These are phyloP conservation scores for Coptotermes formosanus DNA, from an alignment of 1,140 invertebrate species.

Conservation along the genomic window DNA sequence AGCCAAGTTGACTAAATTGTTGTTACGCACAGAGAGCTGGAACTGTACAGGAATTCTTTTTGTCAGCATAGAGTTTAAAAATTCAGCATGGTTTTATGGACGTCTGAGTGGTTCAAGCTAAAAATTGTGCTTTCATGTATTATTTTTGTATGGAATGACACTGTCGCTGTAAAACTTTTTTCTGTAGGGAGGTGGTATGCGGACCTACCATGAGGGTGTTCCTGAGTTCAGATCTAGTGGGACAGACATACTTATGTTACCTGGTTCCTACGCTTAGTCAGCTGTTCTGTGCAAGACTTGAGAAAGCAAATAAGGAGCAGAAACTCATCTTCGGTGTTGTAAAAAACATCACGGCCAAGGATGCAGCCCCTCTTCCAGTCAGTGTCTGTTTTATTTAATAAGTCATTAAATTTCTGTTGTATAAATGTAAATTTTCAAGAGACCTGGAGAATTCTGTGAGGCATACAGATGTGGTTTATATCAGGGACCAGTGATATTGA, in stretches of 20 bases:
- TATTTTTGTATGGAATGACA: background rate
- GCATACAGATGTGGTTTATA: too few species aligned
- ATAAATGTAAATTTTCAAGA: too few species aligned
- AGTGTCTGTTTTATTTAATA: too few species aligned
- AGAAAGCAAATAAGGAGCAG: constrained; percentile 62
- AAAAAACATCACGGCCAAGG: constrained; percentile 72
- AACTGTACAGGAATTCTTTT: too few species aligned
- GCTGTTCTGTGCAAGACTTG: constrained; percentile 71
- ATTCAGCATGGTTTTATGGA: too few species aligned
- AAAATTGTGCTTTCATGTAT: background rate
- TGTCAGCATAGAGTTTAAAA: too few species aligned
- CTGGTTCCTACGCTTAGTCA: constrained; percentile 65
- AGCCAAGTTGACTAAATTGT: too few species aligned
- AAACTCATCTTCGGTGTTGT: constrained; percentile 73
- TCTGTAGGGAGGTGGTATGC: constrained; percentile 46
- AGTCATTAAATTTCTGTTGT: too few species aligned
- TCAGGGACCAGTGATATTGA: too few species aligned
- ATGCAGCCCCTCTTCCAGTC: constrained; percentile 70
- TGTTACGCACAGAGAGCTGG: too few species aligned
- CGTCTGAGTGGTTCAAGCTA: too few species aligned
- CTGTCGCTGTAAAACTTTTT: constrained; percentile 18
- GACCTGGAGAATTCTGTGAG: too few species aligned
- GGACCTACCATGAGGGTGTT: constrained; percentile 74
- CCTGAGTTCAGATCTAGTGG: constrained; percentile 76
- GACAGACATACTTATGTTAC: constrained; percentile 81